Evolutionary conservation across 2,888 invertebrate genomes (phyloP), one percentile per base, ranked within the genome.

Genomic region (Pilophorus perplexus): DNA sequence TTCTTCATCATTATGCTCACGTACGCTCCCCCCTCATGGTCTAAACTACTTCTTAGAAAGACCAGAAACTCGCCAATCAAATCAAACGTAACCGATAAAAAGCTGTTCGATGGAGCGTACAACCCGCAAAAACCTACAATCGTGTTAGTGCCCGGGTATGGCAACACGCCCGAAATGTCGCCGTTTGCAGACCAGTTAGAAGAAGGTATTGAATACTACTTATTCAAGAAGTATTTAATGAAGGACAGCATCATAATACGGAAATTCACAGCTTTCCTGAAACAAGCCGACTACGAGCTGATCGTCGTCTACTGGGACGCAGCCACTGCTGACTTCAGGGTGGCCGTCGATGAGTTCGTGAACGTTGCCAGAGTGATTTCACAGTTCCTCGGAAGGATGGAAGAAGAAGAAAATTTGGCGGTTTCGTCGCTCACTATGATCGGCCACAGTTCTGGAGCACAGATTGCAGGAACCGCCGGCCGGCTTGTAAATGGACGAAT

Each of bases 401-500:
- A 20, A 16, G 6, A 6, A 2, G 48, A 48, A 12, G 48, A 48
- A 20, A 20, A 16, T 4, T 12, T 48, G 20, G 20, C 16, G 6
- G 5, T 48, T 14, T 4, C 3, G 6, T 6, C 20, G 12, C 5
- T 48, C 6, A 48, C 48, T 6, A 12, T 48, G 16, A 20, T 48
- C 6, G 48, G 48, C 5, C 48, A 48, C 20, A 48, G 48, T 18
- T 16, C 20, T 14, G 48, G 48, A 20, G 48, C 48, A 3, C 48
- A 48, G 6, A 48, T 48, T 12, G 48, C 20, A 6, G 48, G 48
- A 22, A 48, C 48, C 3, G 48, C 48, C 12, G 48, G 48, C 12
- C 48, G 48, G 6, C 8, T 48, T 4, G 4, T 48, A 3, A 48
- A 48, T 12, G 48, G 48, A 5, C 12, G 3, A 16, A 16, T 48